Percentiles rank a stretch among this genome's conserved stretches.
Conservation (phyloP, 1,140 invertebrate species). For the Proales similis region DNA sequence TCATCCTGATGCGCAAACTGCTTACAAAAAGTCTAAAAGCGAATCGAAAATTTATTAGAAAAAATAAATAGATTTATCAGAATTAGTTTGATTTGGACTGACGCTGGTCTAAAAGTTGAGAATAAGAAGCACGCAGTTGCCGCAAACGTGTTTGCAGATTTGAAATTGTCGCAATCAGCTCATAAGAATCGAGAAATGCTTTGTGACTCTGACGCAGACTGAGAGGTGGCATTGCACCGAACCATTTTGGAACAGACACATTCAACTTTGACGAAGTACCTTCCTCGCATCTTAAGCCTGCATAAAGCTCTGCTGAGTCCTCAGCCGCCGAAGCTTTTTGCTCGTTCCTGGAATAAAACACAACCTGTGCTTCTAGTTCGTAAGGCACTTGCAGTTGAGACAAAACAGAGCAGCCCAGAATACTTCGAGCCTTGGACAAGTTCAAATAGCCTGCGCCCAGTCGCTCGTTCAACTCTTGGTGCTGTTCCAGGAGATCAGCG, state of each 20-base stretch:
- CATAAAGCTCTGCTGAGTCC: neutral
- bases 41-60: neutral
- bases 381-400: conserved; percentile 25
- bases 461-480: neutral
- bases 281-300: neutral
- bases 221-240: conserved; percentile 21
- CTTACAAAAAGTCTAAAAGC: neutral
- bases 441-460: conserved; percentile 29
- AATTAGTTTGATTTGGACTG: conserved; percentile 20
- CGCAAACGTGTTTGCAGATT: conserved; percentile 10
- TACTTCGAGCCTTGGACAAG: conserved; percentile 24
- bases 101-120: conserved; percentile 1
- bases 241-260: conserved; percentile 12
- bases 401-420: conserved; percentile 9
- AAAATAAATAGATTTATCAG: conserved; percentile 4
- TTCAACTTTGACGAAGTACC: neutral
- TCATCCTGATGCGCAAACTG: conserved; percentile 54
- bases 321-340: neutral
- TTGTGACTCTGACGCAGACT: conserved; percentile 10
- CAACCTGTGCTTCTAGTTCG: conserved; percentile 11
- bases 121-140: neutral
- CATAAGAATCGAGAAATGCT: conserved; percentile 22
- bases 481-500: neutral
- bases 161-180: conserved; percentile 9
- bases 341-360: neutral